Base-by-base conservation (phyloP, 2,888 invertebrate species). In the Dryocosmus kuriphilus region DNA sequence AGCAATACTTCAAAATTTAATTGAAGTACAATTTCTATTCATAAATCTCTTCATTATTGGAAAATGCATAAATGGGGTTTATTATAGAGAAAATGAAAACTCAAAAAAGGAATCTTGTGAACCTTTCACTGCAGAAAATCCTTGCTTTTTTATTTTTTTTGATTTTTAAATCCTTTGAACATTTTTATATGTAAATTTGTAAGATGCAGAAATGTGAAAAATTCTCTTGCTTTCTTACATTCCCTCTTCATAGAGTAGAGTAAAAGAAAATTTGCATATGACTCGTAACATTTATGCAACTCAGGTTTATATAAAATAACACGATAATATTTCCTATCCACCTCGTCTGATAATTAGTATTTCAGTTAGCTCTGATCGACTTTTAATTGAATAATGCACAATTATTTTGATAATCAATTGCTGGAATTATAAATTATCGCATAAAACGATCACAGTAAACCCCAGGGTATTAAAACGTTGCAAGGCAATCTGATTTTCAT, bases 311-410 rank as follows among this genome's bases (percentile, higher is more conserved):
- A 55, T 57, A 11, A 57, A 57, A 57, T 27, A 27, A 14, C 6
- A 55, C 22, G 55, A 11, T 60, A 14, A 27, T 24, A 60, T 27
- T 27, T 27, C 0, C 5, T 6, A 24, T 60, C 7, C 4, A 27
- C 27, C 60, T 24, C 14, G 5, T 11, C 60, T 11, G 24, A 16
- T 60, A 6, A 60, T 60, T 60, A 55, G 30, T 51, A 71, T 32
- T 55, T 30, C 22, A 71, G 32, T 71, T 32, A 71, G 51, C 51
- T 30, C 51, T 55, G 51, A 71, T 51, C 51, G 71, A 55, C 51
- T 32, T 71, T 46, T 71, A 71, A 71, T 51, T 2, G n/a, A 30
- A 71, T 71, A 51, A 71, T 71, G 30, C 4, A 51, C 22, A 51
- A 51, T 51, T 7, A 71, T 9, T 51, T 55, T 71, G 51, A 24